phyloP scores from a whole-genome alignment of 2,113 vertebrate species.

The Lutjanus erythropterus region DNA sequence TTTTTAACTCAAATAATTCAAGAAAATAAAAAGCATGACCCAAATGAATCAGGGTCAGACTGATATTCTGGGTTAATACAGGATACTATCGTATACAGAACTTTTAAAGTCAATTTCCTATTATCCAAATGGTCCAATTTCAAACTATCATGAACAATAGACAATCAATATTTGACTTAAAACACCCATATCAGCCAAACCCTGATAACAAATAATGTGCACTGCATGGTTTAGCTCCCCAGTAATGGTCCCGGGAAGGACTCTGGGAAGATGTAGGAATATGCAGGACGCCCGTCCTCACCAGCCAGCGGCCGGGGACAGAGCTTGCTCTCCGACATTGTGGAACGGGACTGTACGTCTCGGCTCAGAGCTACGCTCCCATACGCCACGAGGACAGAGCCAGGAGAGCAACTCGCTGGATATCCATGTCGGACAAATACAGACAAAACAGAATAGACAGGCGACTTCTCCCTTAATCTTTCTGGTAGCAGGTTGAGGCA shows the following conservation, averaged over 20 bases:
- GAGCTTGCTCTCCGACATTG: conserved; percentile 74
- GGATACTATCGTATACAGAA: too few relatives aligned
- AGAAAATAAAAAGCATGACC: neutral
- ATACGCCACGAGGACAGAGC: conserved; percentile 86
- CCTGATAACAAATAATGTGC: conserved; percentile 46
- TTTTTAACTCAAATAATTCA: neutral
- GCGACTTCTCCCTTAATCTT: accelerated
- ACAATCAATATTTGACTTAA: too few relatives aligned
- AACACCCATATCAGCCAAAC: neutral
- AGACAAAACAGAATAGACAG: neutral
- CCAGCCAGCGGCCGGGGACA: conserved; percentile 72
- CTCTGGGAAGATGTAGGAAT: conserved; percentile 80
- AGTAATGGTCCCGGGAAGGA: conserved; percentile 68
- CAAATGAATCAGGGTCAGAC: too few relatives aligned
- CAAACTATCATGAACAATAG: neutral
- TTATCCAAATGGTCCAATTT: too few relatives aligned
- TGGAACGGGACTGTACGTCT: conserved; percentile 84
- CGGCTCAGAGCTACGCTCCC: conserved; percentile 76
- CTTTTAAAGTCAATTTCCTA: too few relatives aligned
- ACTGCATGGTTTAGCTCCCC: conserved; percentile 83
- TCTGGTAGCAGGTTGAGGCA: neutral
- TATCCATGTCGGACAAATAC: conserved; percentile 59
- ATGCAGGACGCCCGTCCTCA: conserved; percentile 80
- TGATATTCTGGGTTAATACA: too few relatives aligned
- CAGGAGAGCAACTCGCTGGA: conserved; percentile 78